Base-by-base conservation (phyloP, 2,797 vertebrate species). In the Anguilla megastoma region DNA sequence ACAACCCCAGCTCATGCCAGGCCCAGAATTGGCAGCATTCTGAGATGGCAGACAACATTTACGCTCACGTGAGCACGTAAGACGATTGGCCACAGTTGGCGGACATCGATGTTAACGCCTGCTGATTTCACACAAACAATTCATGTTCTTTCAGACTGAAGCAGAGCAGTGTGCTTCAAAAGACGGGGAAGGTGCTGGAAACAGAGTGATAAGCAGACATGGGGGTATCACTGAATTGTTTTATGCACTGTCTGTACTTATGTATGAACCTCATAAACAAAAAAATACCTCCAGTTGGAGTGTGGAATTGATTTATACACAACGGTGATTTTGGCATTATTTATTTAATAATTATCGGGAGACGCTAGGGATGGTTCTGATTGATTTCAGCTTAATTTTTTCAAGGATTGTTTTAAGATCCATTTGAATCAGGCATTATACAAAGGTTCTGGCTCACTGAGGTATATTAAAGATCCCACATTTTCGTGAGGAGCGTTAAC, bases 61-160 rank as follows among this genome's bases (percentile, higher is more conserved):
- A 82, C 6, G 66, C 86, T 84, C 27, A 71, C 16, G 30, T 52
- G 76, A 48, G 9, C 27, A 41, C 30, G 50, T 66, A 24, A 87
- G 48, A 45, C 6, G 58, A 45, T 84, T 52, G 60, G 10, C 60
- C n/a, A 69, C 50, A 36, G 36, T 41, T 27, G 30, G 63, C 48
- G 30, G 63, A 71, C 84, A 84, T 50, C 16, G 16, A 41, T n/a
- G 36, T 16, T 45, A 79, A 52, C 80, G 3, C 45, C 48, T 69
- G 54, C 60, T 3, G 82, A 84, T 48, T 66, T 79, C 18, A 24
- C 45, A 84, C 4, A 60, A 60, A 74, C 36, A 50, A 30, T 50
- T 66, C 50, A 27, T 80, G 21, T 6, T 84, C 80, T 89, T 85
- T 58, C 24, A 24, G 69, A 56, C 21, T 41, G 60, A 56, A n/a